A percentile compares a stretch with the other conserved stretches of the same genome.
Conservation (phyloP, 2,113 vertebrate genomes). For the Rana temporaria region DNA sequence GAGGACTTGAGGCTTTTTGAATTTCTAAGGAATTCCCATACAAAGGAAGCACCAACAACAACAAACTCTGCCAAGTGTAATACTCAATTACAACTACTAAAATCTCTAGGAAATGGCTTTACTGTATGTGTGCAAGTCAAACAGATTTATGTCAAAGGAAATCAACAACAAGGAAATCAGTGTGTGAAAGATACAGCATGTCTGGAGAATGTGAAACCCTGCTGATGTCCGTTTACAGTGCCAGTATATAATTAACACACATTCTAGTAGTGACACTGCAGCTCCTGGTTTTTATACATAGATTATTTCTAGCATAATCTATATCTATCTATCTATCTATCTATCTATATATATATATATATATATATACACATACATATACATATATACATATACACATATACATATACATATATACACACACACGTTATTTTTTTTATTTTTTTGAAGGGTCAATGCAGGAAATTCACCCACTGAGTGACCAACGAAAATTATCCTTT, state of each 20-base stretch:
- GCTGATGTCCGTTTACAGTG: background rate
- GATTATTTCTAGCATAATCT: too few species aligned
- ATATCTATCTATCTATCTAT: too few species aligned
- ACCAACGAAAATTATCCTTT: too few species aligned
- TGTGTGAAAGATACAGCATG: background rate
- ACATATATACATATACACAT: too few species aligned
- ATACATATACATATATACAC: too few species aligned
- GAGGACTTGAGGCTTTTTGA: background rate
- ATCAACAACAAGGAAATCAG: constrained; percentile 1
- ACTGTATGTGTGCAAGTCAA: constrained; percentile 49
- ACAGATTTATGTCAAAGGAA: constrained; percentile 42
- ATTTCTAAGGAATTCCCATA: constrained; percentile 1
- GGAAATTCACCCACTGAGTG: too few species aligned
- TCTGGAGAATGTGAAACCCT: background rate
- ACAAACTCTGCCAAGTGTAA: constrained; percentile 37
- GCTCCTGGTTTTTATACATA: too few species aligned
- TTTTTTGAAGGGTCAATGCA: too few species aligned
- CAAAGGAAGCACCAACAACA: constrained; percentile 4
- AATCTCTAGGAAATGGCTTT: constrained; percentile 53
- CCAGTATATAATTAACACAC: background rate
- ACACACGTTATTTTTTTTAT: too few species aligned
- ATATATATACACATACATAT: too few species aligned
- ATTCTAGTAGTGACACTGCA: background rate
- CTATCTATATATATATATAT: too few species aligned
- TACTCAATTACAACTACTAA: constrained; percentile 17